Percentiles rank a stretch among this genome's conserved stretches.
Conservation (phyloP, 2,888 invertebrate genomes). For the Acronicta psi region DNA sequence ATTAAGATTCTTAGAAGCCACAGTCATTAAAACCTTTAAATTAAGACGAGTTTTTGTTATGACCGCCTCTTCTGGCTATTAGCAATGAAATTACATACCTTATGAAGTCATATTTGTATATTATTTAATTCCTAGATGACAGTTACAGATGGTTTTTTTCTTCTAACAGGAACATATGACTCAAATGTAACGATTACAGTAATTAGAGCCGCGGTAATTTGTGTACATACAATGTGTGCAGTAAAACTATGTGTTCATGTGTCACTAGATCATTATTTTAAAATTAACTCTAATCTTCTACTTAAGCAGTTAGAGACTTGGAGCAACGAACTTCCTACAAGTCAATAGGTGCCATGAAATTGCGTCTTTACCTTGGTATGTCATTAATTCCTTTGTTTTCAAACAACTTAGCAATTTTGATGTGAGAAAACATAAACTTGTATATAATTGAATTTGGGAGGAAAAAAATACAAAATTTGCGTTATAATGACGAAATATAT, state of each 20-base stretch:
- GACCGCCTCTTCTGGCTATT: constrained; percentile 3
- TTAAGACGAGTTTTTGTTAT: constrained; percentile 16
- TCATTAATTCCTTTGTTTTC: constrained; percentile 76
- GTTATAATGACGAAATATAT: constrained; percentile 58
- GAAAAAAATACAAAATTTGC: constrained; percentile 60
- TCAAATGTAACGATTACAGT: constrained; percentile 21
- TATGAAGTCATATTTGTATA: not conserved
- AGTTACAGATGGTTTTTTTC: constrained; percentile 16
- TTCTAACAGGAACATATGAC: constrained; percentile 13
- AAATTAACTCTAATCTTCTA: constrained; percentile 83
- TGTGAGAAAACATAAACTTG: constrained; percentile 64
- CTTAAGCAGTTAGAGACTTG: constrained; percentile 67
- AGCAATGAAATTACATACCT: not conserved
- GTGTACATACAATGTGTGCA: constrained; percentile 12
- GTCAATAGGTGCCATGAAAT: constrained; percentile 67
- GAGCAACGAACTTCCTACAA: constrained; percentile 82
- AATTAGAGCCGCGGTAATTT: constrained; percentile 23
- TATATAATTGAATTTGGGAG: constrained; percentile 61
- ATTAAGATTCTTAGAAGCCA: constrained; percentile 27
- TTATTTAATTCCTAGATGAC: constrained; percentile 20
- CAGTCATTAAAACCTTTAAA: constrained; percentile 28
- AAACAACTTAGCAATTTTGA: constrained; percentile 62
- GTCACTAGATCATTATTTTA: constrained; percentile 81
- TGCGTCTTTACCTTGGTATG: constrained; percentile 66
- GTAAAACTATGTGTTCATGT: constrained; percentile 55